Base-by-base conservation (phyloP, 2,888 invertebrate genomes). In the Sphinx pinastri region DNA sequence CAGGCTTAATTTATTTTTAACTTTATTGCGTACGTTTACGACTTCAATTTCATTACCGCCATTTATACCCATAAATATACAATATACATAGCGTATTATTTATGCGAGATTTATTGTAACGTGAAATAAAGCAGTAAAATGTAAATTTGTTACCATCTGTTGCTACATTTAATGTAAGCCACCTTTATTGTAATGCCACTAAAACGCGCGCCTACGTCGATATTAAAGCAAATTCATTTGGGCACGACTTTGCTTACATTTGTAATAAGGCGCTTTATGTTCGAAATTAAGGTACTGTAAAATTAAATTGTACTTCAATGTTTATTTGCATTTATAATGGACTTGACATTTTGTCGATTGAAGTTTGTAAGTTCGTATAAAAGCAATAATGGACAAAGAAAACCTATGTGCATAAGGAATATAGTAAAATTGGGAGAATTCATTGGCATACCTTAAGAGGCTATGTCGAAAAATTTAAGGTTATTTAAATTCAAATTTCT, bases 201-300 rank as follows among this genome's bases (percentile, higher is more conserved):
- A 77, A 79, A 76, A 76, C 70, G 72, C 79, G 79, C 85, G 87
- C 88, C 88, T 87, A 77, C 73, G 72, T 70, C 75, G 76, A 79
- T 79, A 76, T 74, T 80, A 78, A 72, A 79, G 88, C 88, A 85
- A 84, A 79, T 72, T 69, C 70, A 73, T 67, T 71, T 67, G 58
- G 72, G 69, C 72, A 75, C 72, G 67, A 71, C 68, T 79, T 79
- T 76, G 77, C 72, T 73, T 71, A 70, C 70, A 76, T 76, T 80
- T 79, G 74, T 71, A 71, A 66, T 67, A 70, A 85, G 83, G 80
- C 75, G 75, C 75, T 72, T 73, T 71, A 72, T 74, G 49, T 69
- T 77, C 73, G 52, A 71, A 76, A 76, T 68, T 60, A 68, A 67
- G 31, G 8, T 71, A 55, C 38, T 67, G n/a, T 11, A 55, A 11